These are phyloP conservation scores for Pseudomugil tenellus DNA, from an alignment of 2,797 vertebrate genomes.

Conservation along the genomic window DNA sequence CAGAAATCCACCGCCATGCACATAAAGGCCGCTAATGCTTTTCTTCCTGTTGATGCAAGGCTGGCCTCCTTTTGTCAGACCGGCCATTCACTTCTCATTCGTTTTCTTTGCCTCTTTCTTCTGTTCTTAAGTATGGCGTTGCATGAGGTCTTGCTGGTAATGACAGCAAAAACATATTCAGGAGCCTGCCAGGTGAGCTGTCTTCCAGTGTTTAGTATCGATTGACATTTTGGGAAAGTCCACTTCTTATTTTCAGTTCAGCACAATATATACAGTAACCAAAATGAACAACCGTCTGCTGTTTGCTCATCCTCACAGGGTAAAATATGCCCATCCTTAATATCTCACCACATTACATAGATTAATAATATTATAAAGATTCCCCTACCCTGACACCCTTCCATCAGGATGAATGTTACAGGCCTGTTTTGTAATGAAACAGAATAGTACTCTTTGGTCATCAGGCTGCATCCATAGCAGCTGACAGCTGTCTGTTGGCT, in stretches of 20 bases:
- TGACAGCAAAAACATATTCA: constrained; percentile 62
- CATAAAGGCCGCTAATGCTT: constrained; percentile 77
- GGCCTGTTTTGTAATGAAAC: constrained; percentile 21
- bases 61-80: constrained; percentile 71
- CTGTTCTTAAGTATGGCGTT: constrained; percentile 62
- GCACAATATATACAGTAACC: constrained; percentile 33
- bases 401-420: neutral
- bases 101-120: constrained; percentile 58
- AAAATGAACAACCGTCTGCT: constrained; percentile 52
- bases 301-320: constrained; percentile 71
- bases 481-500: constrained; percentile 71
- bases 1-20: constrained; percentile 72
- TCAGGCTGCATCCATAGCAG: constrained; percentile 58
- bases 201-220: constrained; percentile 40
- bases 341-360: constrained; percentile 19
- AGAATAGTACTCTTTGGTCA: constrained; percentile 40
- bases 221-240: constrained; percentile 10
- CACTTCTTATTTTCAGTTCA: constrained; percentile 5
- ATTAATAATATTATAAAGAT: neutral
- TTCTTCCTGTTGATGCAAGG: constrained; percentile 71
- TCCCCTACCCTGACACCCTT: neutral
- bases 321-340: constrained; percentile 29
- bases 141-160: constrained; percentile 62
- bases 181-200: constrained; percentile 55
- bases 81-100: constrained; percentile 69